Base-by-base conservation (phyloP, 2,113 vertebrate genomes). In the Lucifuga dentata region DNA sequence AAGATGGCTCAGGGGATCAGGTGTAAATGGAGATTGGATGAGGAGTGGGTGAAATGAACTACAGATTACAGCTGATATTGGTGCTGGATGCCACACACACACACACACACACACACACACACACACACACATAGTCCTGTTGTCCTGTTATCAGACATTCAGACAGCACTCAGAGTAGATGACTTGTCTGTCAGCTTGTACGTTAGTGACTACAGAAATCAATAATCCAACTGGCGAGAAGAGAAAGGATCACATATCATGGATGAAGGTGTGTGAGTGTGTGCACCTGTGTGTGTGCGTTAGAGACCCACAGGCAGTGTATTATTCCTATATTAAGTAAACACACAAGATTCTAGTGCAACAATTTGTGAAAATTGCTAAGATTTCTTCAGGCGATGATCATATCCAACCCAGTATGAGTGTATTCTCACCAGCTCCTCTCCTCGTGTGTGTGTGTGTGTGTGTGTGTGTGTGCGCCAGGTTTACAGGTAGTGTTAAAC, bases 401-500 rank as follows among this genome's bases (percentile, higher is more conserved):
- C 26, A 29, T 29, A n/a, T n/a, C n/a, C n/a, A n/a, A n/a, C n/a
- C n/a, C n/a, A n/a, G 0, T 44, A 3, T 15, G 5, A 41, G 2
- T 33, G 13, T 36, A 2, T 63, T 23, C 24, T 72, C 35, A 62
- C 26, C 10, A 21, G 5, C 15, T 5, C 6, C 8, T 43, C 10
- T 51, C 26, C 26, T n/a, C n/a, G n/a, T n/a, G n/a, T n/a, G n/a
- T n/a, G n/a, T n/a, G n/a, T n/a, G n/a, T 55, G 2, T 53, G 13
- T 70, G 17, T 73, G 20, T 70, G 32, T 24, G 24, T 24, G 39
- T 70, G 10, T 80, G 48, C 13, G 85, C 1, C 89, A 99, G 98
- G 98, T 94, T 96, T 99, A 82, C 97, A 99, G 90, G 98, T 99
- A 83, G 98, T 99, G 90, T 92, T 99, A 92, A 99, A 99, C 90